Evolutionary conservation across 2,888 invertebrate species (phyloP).

Genomic region (Spisula solida): DNA sequence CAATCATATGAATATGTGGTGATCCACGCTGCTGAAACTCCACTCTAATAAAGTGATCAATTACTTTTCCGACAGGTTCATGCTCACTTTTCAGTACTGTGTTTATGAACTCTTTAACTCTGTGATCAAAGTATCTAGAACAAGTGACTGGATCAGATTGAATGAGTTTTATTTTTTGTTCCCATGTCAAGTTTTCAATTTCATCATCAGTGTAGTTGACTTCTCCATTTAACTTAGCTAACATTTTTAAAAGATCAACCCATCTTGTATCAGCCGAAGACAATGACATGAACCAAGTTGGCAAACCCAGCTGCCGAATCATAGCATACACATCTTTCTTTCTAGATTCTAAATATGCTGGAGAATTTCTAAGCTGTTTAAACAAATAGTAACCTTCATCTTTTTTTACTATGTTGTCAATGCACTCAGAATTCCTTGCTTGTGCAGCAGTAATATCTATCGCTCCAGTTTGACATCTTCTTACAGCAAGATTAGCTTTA

Average conservation of each 20-base stretch:
- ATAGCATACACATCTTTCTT: constrained; percentile 73
- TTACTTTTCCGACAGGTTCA: constrained; percentile 37
- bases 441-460: constrained; percentile 54
- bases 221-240: constrained; percentile 44
- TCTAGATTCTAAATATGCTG: constrained; percentile 50
- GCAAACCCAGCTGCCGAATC: neutral
- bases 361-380: constrained; percentile 57
- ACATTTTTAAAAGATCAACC: constrained; percentile 54
- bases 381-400: constrained; percentile 84
- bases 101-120: constrained; percentile 55
- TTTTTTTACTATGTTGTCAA: constrained; percentile 73
- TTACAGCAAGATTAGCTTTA: constrained; percentile 64
- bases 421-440: constrained; percentile 17
- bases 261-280: constrained; percentile 59
- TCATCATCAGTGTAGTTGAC: constrained; percentile 43
- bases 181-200: constrained; percentile 59
- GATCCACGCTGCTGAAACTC: constrained; percentile 35
- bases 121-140: constrained; percentile 67
- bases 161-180: constrained; percentile 65
- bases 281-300: constrained; percentile 49
- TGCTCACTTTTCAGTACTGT: constrained; percentile 16
- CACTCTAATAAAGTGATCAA: constrained; percentile 46
- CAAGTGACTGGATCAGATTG: constrained; percentile 20
- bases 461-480: constrained; percentile 49
- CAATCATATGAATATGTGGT: constrained; percentile 29